Evolutionary conservation across 2,113 vertebrate genomes (phyloP).

Genomic region (Oryzias woworae): DNA sequence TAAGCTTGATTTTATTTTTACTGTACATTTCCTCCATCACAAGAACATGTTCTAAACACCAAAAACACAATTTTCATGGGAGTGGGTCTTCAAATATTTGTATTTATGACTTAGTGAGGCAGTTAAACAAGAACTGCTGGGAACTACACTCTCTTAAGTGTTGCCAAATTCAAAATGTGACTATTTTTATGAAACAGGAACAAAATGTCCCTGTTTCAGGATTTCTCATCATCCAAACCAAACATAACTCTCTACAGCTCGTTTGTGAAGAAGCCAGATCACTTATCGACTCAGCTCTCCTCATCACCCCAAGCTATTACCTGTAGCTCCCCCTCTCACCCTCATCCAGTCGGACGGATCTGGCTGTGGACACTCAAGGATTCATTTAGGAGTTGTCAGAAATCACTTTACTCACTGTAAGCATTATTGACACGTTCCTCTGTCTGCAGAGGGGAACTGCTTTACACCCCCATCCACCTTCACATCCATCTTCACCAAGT

Average conservation of each 20-base stretch:
- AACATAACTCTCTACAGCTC: slow-evolving; percentile 22
- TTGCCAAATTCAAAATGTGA: no score
- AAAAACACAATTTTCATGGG: no score
- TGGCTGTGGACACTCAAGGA: slow-evolving; percentile 43
- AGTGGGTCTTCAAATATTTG: no score
- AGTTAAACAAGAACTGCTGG: no score
- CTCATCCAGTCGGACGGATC: slow-evolving; percentile 54
- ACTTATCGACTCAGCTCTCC: slow-evolving; percentile 61
- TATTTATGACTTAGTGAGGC: no score
- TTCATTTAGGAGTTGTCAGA: slow-evolving; percentile 76
- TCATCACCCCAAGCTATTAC: slow-evolving; percentile 57
- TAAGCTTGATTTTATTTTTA: no score
- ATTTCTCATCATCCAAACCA: slow-evolving; percentile 23
- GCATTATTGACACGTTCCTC: slow-evolving; percentile 58
- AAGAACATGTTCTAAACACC: no score
- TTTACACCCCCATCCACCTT: slow-evolving; percentile 9
- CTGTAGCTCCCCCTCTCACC: slow-evolving; percentile 31
- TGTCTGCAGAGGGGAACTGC: slow-evolving; percentile 29
- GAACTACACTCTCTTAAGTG: no score
- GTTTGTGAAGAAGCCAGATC: slow-evolving; percentile 44
- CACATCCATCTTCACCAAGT: slow-evolving; percentile 6
- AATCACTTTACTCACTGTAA: slow-evolving; percentile 66
- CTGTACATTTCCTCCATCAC: no score
- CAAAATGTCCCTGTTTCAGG: no score
- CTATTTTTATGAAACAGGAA: no score